Evolutionary conservation across 1,140 invertebrate genomes (phyloP), one percentile per base, ranked within the genome.

Genomic region (Drosophila pruinosa): DNA sequence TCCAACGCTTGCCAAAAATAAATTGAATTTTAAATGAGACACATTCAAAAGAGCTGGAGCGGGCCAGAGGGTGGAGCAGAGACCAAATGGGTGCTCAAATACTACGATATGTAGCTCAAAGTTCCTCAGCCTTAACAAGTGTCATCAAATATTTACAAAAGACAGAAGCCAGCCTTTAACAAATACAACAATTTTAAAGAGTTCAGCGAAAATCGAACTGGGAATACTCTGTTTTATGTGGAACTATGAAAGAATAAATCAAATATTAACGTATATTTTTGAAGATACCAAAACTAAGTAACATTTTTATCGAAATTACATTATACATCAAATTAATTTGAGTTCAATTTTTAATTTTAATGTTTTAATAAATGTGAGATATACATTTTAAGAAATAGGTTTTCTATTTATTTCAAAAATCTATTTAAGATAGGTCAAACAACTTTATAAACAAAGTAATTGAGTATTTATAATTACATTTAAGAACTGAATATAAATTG

Each of bases 11-110:
- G 39, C 63, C 67, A 65, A 77, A 83, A 80, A 81, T 80, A 85
- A 85, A 85, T 86, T 77, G 81, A 85, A 85, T 85, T 88, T 85
- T 86, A 76, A 78, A 85, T 81, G 63, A 85, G 71, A 17, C 19
- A 63, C 52, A 58, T 53, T 56, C 41, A 45, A 17, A 47, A 39
- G 17, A 39, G 34, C 5, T 12, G 14, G n/a, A 14, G 10, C 14
- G 15, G 8, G 47, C n/a, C n/a, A 10, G 47, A 14, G 45, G 12
- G 47, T 3, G 3, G 26, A 47, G n/a, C 5, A 2, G 12, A 17
- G 48, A 34, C 34, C 48, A 59, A 58, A 70, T 22, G 21, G 53
- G 22, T 36, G 39, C 43, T 19, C 57, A 63, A 47, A 62, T 15
- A 34, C 59, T 7, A 4, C 36, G 36, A 63, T 50, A 47, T 58